These are phyloP conservation scores for Limnephilus auricula DNA, from an alignment of 2,888 invertebrate species.

Conservation along the genomic window DNA sequence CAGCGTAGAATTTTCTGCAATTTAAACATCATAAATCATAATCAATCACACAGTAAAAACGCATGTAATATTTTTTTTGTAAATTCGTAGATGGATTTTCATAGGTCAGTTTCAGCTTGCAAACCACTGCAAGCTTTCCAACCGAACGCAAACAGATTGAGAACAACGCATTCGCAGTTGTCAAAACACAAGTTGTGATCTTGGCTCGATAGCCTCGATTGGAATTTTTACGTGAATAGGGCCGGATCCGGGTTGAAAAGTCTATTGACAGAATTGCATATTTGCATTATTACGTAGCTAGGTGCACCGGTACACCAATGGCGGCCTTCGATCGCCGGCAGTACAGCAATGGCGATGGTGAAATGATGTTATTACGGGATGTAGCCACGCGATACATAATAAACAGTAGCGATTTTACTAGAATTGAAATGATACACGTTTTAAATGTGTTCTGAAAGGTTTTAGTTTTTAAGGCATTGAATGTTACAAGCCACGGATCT, in stretches of 20 bases:
- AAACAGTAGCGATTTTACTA: not conserved
- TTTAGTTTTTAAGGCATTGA: not conserved
- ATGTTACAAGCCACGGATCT: not conserved
- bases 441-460: not conserved
- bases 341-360: not conserved
- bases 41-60: too few relatives aligned
- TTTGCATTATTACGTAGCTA: not conserved
- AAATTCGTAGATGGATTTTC: too few relatives aligned
- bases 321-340: not conserved
- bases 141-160: not conserved
- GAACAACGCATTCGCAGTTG: constrained; percentile 36
- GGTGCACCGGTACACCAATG: not conserved
- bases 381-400: not conserved
- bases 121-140: constrained; percentile 5
- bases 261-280: not conserved
- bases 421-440: too few relatives aligned
- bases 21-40: too few relatives aligned
- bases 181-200: constrained; percentile 29
- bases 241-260: constrained; percentile 17
- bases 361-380: not conserved
- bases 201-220: constrained; percentile 24
- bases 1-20: too few relatives aligned
- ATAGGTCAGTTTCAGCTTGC: not conserved
- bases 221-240: constrained; percentile 27
- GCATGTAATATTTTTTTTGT: too few relatives aligned